Percentiles rank a stretch among this genome's conserved stretches.
Conservation (phyloP, 1,140 invertebrate genomes). For the Atta cephalotes region DNA sequence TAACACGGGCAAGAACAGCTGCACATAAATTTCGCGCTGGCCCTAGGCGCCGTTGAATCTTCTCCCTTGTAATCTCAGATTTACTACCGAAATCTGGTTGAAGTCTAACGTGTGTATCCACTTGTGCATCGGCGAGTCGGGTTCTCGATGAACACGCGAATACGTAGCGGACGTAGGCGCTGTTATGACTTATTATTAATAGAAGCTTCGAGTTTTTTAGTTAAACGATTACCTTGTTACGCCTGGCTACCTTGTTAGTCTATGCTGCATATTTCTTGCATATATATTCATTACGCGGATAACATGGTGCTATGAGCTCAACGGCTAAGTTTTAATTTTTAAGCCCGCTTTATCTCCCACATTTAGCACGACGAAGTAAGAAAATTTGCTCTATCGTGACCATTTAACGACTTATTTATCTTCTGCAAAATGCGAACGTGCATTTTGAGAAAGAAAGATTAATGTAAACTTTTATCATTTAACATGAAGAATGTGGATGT, state of each 20-base stretch:
- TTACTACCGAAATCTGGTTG: slow-evolving; percentile 75
- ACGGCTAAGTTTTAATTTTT: slow-evolving; percentile 60
- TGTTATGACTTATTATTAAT: slow-evolving; percentile 46
- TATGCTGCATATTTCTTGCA: slow-evolving; percentile 26
- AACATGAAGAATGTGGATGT: background rate
- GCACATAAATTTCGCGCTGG: slow-evolving; percentile 76
- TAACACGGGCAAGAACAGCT: slow-evolving; percentile 64
- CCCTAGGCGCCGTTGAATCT: slow-evolving; percentile 67
- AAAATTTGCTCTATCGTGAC: slow-evolving; percentile 46
- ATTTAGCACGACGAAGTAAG: slow-evolving; percentile 45
- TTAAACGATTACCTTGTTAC: slow-evolving; percentile 29
- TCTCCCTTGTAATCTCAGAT: slow-evolving; percentile 74
- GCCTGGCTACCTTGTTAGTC: slow-evolving; percentile 26
- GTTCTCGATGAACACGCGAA: slow-evolving; percentile 11
- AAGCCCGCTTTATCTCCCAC: slow-evolving; percentile 55
- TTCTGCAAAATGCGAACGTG: slow-evolving; percentile 11
- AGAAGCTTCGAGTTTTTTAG: slow-evolving; percentile 51
- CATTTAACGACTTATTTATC: slow-evolving; percentile 55
- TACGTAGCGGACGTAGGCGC: background rate
- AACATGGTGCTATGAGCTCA: slow-evolving; percentile 31
- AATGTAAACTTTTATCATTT: slow-evolving; percentile 47
- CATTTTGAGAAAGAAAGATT: slow-evolving; percentile 47
- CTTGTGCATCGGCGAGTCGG: slow-evolving; percentile 64
- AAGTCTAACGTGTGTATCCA: slow-evolving; percentile 66
- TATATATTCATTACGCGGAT: slow-evolving; percentile 62